These are phyloP conservation scores for Diadophis punctatus DNA, from an alignment of 2,113 vertebrate species.

Conservation along the genomic window DNA sequence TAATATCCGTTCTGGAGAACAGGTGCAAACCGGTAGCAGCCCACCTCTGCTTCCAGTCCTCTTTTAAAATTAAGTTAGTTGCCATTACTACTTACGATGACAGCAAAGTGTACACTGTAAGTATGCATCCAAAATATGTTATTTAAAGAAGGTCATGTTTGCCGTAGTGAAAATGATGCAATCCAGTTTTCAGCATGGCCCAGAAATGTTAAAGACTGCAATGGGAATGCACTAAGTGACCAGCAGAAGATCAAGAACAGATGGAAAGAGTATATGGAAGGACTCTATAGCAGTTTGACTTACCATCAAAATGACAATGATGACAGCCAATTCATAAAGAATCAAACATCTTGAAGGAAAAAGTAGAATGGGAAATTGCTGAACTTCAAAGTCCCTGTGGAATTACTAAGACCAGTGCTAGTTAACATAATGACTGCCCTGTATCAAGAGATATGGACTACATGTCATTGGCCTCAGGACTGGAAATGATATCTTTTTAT, in stretches of 20 bases:
- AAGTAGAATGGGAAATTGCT: background rate
- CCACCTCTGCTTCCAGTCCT: background rate
- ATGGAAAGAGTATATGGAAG: background rate
- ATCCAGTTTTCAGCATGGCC: background rate
- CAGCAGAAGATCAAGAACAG: background rate
- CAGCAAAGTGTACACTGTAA: background rate
- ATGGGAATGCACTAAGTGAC: background rate
- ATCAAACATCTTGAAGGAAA: background rate
- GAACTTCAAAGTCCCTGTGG: background rate
- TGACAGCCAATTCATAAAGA: background rate
- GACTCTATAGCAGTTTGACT: background rate
- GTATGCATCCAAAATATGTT: background rate
- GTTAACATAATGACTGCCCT: background rate
- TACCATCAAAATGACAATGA: background rate
- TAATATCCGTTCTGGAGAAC: no score
- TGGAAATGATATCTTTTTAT: background rate
- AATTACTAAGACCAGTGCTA: background rate
- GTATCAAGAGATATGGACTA: background rate
- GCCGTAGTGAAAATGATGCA: background rate
- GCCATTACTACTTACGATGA: background rate
- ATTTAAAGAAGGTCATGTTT: background rate
- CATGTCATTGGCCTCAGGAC: background rate
- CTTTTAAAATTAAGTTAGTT: background rate
- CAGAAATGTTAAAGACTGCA: background rate
- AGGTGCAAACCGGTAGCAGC: no score